phyloP scores from a whole-genome alignment of 2,797 vertebrate species.

The Leontocebus nigricollis region DNA sequence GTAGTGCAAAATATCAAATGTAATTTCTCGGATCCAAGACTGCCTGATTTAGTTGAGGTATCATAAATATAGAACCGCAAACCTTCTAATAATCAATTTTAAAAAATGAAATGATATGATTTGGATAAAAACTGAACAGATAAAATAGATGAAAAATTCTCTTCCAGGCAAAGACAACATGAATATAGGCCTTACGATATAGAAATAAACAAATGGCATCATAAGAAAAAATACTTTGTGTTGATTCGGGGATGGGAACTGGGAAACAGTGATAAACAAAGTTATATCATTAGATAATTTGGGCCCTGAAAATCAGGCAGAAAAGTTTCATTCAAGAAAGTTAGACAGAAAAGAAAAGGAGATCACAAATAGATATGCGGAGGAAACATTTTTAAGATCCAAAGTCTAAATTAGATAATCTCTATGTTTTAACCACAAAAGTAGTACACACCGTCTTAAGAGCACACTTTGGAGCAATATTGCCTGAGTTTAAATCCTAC shows the following conservation, averaged over 20 bases:
- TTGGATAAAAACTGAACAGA: neutral
- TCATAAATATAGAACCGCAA: neutral
- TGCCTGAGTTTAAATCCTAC: neutral
- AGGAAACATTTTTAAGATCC: neutral
- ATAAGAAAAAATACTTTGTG: neutral
- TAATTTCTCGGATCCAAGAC: neutral
- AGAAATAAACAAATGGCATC: neutral
- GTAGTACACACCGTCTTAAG: neutral
- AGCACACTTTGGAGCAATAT: neutral
- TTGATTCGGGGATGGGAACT: neutral
- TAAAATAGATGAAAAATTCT: neutral
- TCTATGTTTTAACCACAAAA: neutral
- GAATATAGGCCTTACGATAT: neutral
- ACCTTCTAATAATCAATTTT: neutral
- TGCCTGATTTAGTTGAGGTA: neutral
- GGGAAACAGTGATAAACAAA: neutral
- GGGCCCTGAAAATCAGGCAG: neutral
- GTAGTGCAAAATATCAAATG: neutral
- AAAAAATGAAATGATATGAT: neutral
- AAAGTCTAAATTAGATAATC: neutral
- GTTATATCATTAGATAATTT: neutral
- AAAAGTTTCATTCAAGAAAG: slow-evolving; percentile 26
- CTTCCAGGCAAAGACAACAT: slow-evolving; percentile 31
- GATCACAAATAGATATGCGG: neutral
- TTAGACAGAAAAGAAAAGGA: neutral